Evolutionary conservation across 2,113 vertebrate genomes (phyloP).

Genomic region (Lonchura striata): DNA sequence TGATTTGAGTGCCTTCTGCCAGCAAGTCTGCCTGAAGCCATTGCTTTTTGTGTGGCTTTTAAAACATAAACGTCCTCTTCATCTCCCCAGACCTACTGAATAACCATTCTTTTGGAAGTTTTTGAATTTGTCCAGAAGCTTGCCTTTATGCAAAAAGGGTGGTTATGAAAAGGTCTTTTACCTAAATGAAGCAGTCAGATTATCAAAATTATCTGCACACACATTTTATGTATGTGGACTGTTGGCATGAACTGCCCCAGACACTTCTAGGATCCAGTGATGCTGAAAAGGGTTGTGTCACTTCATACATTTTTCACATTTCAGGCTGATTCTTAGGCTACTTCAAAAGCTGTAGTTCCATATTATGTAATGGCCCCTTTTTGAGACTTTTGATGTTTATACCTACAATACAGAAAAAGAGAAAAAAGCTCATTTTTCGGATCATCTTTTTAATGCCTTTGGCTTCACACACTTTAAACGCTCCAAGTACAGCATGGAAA

Average conservation of each 20-base stretch:
- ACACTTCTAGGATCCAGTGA: not conserved
- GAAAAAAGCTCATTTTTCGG: not conserved
- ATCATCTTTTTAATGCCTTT: not conserved
- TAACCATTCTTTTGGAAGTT: not conserved
- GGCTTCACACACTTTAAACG: not conserved
- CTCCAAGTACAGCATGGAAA: not conserved
- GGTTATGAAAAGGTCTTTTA: not conserved
- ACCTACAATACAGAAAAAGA: not conserved
- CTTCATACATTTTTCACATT: not conserved
- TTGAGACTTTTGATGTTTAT: not conserved
- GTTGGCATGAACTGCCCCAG: not conserved
- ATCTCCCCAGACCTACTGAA: not conserved
- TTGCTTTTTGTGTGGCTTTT: not conserved
- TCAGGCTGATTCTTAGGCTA: not conserved
- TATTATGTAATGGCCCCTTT: not conserved
- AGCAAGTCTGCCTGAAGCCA: not conserved
- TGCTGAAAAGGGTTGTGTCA: not conserved
- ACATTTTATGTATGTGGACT: fast-evolving
- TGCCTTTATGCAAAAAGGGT: not conserved
- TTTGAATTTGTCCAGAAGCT: not conserved
- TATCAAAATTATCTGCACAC: not conserved
- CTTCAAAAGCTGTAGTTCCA: not conserved
- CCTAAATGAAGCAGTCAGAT: not conserved
- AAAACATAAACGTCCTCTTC: not conserved
- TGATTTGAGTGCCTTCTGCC: not conserved